phyloP scores from a whole-genome alignment of 2,888 invertebrate genomes.

The Tipula lateralis region DNA sequence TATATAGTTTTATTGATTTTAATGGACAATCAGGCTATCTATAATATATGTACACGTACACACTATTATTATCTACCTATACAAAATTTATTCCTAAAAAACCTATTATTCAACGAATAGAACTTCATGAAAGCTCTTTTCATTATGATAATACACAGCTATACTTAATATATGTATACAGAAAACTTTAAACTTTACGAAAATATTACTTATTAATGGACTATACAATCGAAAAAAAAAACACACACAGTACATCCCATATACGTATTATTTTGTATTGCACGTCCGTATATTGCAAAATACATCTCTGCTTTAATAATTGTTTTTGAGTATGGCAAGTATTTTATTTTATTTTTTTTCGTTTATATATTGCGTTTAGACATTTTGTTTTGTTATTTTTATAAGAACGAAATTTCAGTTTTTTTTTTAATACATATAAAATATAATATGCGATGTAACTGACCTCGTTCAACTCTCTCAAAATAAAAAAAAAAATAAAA shows the following conservation, averaged over 20 bases:
- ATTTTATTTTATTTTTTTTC: not conserved
- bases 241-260: not conserved
- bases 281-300: conserved; percentile 9
- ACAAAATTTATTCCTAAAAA: not conserved
- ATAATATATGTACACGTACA: no score
- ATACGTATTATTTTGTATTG: not conserved
- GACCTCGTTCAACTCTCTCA: conserved; percentile 25
- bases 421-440: conserved; percentile 25
- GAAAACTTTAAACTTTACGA: not conserved
- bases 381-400: conserved; percentile 24
- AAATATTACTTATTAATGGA: not conserved
- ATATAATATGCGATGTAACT: conserved; percentile 29
- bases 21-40: not conserved
- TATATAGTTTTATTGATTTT: not conserved
- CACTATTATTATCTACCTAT: no score
- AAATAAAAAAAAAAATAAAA: not conserved
- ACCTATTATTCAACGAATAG: not conserved
- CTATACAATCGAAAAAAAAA: no score
- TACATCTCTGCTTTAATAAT: conserved; percentile 4
- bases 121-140: not conserved
- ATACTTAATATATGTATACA: no score
- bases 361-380: conserved; percentile 24
- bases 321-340: conserved; percentile 24
- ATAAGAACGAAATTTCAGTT: conserved; percentile 19
- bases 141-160: no score